Base-by-base conservation (phyloP, 2,113 vertebrate genomes). In the Petrocephalus microphthalmus region DNA sequence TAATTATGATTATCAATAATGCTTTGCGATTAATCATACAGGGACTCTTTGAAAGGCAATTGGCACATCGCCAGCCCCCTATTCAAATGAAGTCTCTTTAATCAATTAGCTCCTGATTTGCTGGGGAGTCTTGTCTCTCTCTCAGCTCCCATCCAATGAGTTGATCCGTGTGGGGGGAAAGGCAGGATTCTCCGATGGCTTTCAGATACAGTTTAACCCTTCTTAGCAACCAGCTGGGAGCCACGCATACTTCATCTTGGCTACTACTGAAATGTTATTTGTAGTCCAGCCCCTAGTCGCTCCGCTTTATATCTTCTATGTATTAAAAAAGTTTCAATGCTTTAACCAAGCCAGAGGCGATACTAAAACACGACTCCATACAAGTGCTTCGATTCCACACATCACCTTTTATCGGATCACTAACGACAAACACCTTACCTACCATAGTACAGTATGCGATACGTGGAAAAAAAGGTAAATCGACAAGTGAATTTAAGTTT, bases 31-130 rank as follows among this genome's bases (percentile, higher is more conserved):
- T 97, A 97, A 98, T 98, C 97, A 97, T 97, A 97, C 95, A 95
- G 95, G 95, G 96, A 94, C 96, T 96, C 96, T 98, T 96, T 97
- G 97, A 97, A 97, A 98, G 97, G 96, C 97, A 97, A 97, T 97
- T 98, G 98, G 98, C 97, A 98, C 96, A 94, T 96, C 96, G 97
- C 98, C 98, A 99, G 97, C 96, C 94, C 92, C 94, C 96, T 97
- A 97, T 98, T 97, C 98, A 98, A 98, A 97, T 97, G 96, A 96
- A 97, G 97, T 97, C 97, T 97, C 97, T 98, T 98, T 98, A 97
- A 99, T 99, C 98, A 99, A 99, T 99, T 97, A 99, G 97, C 95
- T 96, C 96, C 97, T 98, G 97, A 99, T 99, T 99, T 97, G 98
- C 98, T 98, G 97, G 96, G 96, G 96, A 96, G 96, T 97, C 96